Evolutionary conservation across 2,888 invertebrate genomes (phyloP).

Genomic region (Chrysina gloriosa): DNA sequence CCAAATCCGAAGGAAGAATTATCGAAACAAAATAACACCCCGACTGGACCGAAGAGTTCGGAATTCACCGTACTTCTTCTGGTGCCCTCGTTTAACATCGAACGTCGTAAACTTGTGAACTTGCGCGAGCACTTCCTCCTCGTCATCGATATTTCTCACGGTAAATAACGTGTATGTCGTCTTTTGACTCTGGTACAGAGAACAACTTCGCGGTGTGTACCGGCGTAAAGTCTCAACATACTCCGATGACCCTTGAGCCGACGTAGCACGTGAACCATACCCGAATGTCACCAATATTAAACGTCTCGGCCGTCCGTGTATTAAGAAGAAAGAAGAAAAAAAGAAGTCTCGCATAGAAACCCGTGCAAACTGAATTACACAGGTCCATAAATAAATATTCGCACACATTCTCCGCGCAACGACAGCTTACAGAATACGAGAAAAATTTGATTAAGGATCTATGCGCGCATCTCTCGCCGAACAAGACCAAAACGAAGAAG

Average conservation of each 20-base stretch:
- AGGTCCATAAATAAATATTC: slow-evolving; percentile 52
- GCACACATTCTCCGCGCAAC: slow-evolving; percentile 59
- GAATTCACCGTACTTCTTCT: no score
- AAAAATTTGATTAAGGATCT: slow-evolving; percentile 66
- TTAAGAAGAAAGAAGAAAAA: no score
- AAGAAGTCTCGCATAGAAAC: slow-evolving; percentile 31
- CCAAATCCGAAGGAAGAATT: not conserved
- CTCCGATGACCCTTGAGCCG: slow-evolving; percentile 6
- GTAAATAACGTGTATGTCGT: slow-evolving; percentile 5
- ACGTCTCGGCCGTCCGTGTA: slow-evolving; percentile 4
- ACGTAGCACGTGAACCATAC: slow-evolving; percentile 1
- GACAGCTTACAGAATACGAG: slow-evolving; percentile 64
- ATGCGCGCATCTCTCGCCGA: slow-evolving; percentile 57
- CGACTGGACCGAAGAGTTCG: no score
- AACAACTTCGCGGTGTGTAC: not conserved
- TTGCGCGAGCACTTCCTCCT: no score
- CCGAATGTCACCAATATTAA: slow-evolving; percentile 19
- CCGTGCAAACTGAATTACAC: slow-evolving; percentile 52
- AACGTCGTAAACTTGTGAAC: no score
- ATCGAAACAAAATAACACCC: not conserved
- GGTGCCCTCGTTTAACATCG: no score
- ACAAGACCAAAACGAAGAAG: slow-evolving; percentile 59
- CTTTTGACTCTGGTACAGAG: not conserved
- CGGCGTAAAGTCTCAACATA: not conserved
- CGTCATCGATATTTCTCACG: not conserved